phyloP scores from a whole-genome alignment of 2,113 vertebrate genomes.

The Climacteris rufus region DNA sequence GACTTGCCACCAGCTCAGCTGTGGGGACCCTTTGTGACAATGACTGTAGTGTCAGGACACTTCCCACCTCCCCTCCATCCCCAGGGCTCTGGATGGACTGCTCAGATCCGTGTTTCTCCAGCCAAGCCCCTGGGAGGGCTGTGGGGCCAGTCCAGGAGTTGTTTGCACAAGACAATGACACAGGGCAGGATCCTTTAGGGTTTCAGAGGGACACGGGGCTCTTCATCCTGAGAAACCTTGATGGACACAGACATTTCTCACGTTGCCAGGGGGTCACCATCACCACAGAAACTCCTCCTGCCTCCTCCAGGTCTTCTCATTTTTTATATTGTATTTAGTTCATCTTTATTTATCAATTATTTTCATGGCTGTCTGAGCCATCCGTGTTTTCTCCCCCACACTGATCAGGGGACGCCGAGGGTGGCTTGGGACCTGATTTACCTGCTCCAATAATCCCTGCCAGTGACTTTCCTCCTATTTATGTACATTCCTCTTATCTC shows the following conservation, averaged over 20 bases:
- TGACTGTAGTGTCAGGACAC: neutral
- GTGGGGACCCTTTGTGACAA: neutral
- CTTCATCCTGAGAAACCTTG: neutral
- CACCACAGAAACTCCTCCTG: neutral
- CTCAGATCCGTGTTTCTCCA: neutral
- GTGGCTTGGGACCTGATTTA: neutral
- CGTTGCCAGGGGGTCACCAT: neutral
- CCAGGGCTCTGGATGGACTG: neutral
- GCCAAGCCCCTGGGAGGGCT: neutral
- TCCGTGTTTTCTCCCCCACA: accelerated
- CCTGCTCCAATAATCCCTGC: neutral
- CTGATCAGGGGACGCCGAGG: too few species aligned
- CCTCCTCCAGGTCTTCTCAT: neutral
- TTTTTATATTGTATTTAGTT: neutral
- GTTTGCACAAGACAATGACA: neutral
- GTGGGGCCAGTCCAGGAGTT: neutral
- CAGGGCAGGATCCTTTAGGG: neutral
- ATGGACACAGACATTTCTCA: neutral
- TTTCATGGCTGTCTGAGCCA: neutral
- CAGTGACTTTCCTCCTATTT: neutral
- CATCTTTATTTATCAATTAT: neutral
- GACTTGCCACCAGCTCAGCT: neutral
- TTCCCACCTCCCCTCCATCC: neutral
- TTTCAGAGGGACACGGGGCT: neutral
- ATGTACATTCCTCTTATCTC: neutral